Evolutionary conservation across 2,888 invertebrate species (phyloP), one percentile per base, ranked within the genome.

Genomic region (Heliconius charithonia): DNA sequence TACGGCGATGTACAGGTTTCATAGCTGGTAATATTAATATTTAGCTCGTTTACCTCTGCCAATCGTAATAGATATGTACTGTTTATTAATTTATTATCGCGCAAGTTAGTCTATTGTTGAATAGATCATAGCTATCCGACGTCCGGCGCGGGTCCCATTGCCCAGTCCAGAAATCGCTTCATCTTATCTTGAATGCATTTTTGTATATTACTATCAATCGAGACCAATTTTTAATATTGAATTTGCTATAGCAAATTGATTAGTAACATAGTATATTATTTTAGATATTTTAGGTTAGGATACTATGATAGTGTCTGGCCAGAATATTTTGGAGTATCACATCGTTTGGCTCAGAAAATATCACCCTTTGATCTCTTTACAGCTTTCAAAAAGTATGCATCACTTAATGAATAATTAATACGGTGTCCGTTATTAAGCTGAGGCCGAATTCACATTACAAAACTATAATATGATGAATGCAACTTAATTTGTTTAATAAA

Each of bases 11-110:
- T 94, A 93, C 94, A 94, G 93, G 93, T 93, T 94, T 91, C 90
- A 93, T 93, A 94, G 94, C 95, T 94, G 95, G 94, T 95, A 94
- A 94, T 95, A 93, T 94, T 92, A 93, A 92, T 89, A 86, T 87
- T 91, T 93, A 94, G 94, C 95, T 95, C 93, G 93, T 94, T 94
- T 93, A 94, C 94, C 95, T 95, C 94, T 93, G 95, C 95, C 95
- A 93, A 92, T 94, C 94, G 93, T 93, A 93, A 93, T 94, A 93
- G 93, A 93, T 92, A 89, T 92, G 90, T 93, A 92, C 92, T 93
- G 89, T 94, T 92, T 92, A 93, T 91, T 94, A 93, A 95, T 94
- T 94, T 94, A 94, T 94, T 93, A 87, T 93, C 92, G 93, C 92
- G 94, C 94, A 92, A 93, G 92, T 92, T 90, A 87, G 90, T 90